phyloP scores from a whole-genome alignment of 2,797 vertebrate genomes.

The Phalanger gymnotis region DNA sequence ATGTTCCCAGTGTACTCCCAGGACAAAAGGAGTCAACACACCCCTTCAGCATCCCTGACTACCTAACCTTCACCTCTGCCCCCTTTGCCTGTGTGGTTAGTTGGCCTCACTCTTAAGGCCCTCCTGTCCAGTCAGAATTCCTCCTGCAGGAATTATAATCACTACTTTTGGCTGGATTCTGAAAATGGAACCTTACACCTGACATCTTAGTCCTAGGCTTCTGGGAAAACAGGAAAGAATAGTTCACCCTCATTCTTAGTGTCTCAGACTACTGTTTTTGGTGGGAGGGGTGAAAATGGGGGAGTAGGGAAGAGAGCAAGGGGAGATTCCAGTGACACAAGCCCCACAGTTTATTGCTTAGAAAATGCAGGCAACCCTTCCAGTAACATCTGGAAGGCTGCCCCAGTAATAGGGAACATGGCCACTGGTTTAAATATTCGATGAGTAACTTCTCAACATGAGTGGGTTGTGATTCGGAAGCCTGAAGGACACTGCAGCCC shows the following conservation, averaged over 20 bases:
- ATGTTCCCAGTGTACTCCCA: rapidly evolving
- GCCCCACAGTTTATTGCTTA: background rate
- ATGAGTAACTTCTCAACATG: conserved; percentile 60
- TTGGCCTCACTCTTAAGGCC: background rate
- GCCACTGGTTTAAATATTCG: conserved; percentile 37
- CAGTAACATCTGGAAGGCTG: background rate
- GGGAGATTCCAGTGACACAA: background rate
- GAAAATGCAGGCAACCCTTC: background rate
- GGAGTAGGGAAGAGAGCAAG: background rate
- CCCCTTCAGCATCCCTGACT: background rate
- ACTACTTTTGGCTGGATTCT: background rate
- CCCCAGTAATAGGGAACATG: background rate
- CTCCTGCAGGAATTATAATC: background rate
- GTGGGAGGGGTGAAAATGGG: background rate
- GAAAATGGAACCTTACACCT: background rate
- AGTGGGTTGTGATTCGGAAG: conserved; percentile 46
- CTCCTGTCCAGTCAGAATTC: background rate
- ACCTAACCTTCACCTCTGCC: background rate
- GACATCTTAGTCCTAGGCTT: background rate
- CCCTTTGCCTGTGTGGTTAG: too few species aligned
- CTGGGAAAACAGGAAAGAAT: background rate
- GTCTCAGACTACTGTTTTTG: conserved; percentile 1
- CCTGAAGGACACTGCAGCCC: conserved; percentile 63
- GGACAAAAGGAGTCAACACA: background rate
- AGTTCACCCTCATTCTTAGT: background rate